Percentiles rank a stretch among this genome's conserved stretches.
These are phyloP conservation scores for Microctenopoma stevenorrisi DNA, from an alignment of 2,797 vertebrate genomes.

Conservation along the genomic window DNA sequence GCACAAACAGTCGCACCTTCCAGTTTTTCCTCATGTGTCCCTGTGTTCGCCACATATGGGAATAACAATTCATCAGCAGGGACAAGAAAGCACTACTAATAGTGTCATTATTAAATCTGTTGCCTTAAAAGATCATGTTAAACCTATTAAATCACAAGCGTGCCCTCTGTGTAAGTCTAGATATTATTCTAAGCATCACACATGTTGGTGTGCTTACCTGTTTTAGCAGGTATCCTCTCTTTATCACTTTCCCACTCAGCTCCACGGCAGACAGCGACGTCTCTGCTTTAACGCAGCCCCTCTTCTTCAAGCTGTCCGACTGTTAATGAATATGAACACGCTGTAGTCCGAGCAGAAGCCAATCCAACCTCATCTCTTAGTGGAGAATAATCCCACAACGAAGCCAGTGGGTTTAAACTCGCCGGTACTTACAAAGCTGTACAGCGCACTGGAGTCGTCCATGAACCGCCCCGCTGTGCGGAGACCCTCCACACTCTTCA, in stretches of 20 bases:
- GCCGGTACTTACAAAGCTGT: constrained; percentile 85
- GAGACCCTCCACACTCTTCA: constrained; percentile 85
- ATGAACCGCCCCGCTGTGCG: constrained; percentile 89
- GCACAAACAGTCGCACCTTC: constrained; percentile 95
- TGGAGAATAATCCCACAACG: not conserved
- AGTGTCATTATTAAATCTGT: no score
- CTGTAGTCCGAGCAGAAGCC: not conserved
- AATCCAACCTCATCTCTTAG: not conserved
- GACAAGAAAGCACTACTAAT: no score
- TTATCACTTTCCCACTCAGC: constrained; percentile 90
- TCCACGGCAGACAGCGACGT: constrained; percentile 86
- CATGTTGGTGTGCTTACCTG: constrained; percentile 83
- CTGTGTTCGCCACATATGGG: constrained; percentile 71
- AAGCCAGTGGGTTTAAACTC: not conserved
- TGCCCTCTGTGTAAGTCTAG: no score
- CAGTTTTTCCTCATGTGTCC: constrained; percentile 97
- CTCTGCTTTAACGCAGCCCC: constrained; percentile 85
- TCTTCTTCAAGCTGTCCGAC: constrained; percentile 89
- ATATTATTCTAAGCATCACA: not conserved
- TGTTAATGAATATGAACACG: constrained; percentile 58
- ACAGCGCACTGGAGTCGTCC: constrained; percentile 92
- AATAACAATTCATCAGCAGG: not conserved
- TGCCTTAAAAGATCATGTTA: no score
- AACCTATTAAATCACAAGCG: no score
- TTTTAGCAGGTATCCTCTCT: constrained; percentile 93